Evolutionary conservation across 2,113 vertebrate genomes (phyloP), one percentile per base, ranked within the genome.

Genomic region (Nansenia antarctica): DNA sequence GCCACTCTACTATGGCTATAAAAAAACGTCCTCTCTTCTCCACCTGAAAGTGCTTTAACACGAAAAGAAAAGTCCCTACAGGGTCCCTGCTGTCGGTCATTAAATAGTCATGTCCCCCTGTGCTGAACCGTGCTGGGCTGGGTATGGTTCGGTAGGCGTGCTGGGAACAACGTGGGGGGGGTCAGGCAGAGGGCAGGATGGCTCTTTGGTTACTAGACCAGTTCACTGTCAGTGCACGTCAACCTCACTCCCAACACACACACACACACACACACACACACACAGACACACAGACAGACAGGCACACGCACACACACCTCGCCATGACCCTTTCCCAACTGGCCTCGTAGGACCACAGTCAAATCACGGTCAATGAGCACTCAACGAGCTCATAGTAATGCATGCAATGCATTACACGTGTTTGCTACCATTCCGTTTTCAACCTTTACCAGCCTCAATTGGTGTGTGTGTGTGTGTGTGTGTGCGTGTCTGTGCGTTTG

Each of bases 81-180:
- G 69, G 34, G 72, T 64, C 66, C 7, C 52, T 39, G 75, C 70
- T 42, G 67, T 63, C 8, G 37, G 68, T 81, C 86, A 90, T 89
- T 80, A 90, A 90, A 89, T 85, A 90, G 74, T 89, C 72, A 90
- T 89, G 76, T 69, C 60, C 62, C 69, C 77, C 78, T 15, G 62
- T 53, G 82, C 70, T 30, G 76, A 67, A 72, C 54, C 27, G n/a
- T 37, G 79, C 39, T 45, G 79, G 68, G 70, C 1, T 30, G 70
- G 70, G 53, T 52, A 63, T 65, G 79, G 69, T 62, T 78, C 65
- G 62, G 74, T 79, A 74, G 65, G 66, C 49, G 26, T 47, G 78
- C 70, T 67, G n/a, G 78, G 60, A 76, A 78, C 84, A 73, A 73
- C 70, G 27, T 72, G 0, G 9, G 24, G 24, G 24, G 24, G 88